Base-by-base conservation (phyloP, 2,797 vertebrate species). In the Pyrocephalus nanus region DNA sequence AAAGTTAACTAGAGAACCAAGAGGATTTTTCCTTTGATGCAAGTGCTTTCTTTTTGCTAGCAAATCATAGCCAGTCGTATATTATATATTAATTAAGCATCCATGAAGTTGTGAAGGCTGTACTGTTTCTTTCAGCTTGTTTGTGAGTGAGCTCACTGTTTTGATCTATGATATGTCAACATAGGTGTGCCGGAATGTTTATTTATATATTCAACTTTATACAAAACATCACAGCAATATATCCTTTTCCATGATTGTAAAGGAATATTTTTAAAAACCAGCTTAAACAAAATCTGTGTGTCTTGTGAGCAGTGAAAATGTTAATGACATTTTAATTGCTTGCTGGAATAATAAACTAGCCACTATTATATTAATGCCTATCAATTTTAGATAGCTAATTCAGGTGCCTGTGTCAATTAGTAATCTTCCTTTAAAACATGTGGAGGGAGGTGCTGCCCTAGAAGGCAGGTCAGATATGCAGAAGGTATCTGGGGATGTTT, bases 151-250 rank as follows among this genome's bases (percentile, higher is more conserved):
- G 4, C 8, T 78, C 19, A 30, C 34, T 91, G 64, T 4, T 72
- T 95, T 79, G 71, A 43, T 53, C 77, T 79, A 19, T 93, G 88
- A 62, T 57, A 23, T 96, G 73, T 67, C 50, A 58, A 40, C 6
- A 6, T 32, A 8, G 0, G 3, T 1, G 0, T 64, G n/a, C 27
- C 48, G 25, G 26, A 58, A n/a, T 36, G 34, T 34, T 70, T 86
- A 14, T 83, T 71, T 69, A 20, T 20, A 3, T 90, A 20, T 58
- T 91, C 16, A 34, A 15, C 5, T n/a, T 84, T 48, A 69, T 34
- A 36, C 15, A 70, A 81, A 81, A 30, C 11, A 9, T 42, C 5
- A 4, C 48, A 12, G 32, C 10, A 51, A 8, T 51, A 23, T 38
- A 58, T 27, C 15, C 3, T 48, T 78, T 91, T 60, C 11, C 14